Evolutionary conservation across 2,113 vertebrate genomes (phyloP).

Genomic region (Corythornis madagascariensis): DNA sequence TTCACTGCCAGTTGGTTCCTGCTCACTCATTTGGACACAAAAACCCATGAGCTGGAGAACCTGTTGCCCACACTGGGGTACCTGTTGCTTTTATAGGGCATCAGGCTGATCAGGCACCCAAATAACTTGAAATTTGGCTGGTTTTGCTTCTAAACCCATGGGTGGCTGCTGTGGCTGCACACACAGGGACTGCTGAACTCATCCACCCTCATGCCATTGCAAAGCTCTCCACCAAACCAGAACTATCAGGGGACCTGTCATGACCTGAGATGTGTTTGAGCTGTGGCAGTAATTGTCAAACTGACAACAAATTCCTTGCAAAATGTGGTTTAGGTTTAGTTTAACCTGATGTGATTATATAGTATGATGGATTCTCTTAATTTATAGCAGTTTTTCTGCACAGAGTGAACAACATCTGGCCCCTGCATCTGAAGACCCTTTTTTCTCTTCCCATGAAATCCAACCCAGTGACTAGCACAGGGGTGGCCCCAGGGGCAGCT

Average conservation of each 20-base stretch:
- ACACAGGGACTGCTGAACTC: not conserved
- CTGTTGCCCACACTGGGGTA: not conserved
- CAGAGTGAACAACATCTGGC: accelerated
- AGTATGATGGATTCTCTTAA: not conserved
- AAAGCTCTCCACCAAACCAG: not conserved
- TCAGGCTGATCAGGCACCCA: not conserved
- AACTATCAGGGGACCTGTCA: not conserved
- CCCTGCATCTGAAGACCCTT: not conserved
- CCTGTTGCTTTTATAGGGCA: not conserved
- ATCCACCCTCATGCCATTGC: accelerated
- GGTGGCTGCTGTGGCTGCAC: accelerated
- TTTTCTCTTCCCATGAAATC: not conserved
- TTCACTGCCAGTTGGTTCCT: not conserved
- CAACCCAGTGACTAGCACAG: not conserved
- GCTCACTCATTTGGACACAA: not conserved
- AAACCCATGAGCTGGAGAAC: not conserved
- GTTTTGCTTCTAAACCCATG: not conserved
- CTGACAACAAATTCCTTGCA: accelerated
- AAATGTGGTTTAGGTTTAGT: accelerated
- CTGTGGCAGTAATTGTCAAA: not conserved
- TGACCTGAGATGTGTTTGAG: not conserved
- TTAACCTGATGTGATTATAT: not conserved
- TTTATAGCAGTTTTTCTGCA: not conserved
- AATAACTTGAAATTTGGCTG: not conserved
- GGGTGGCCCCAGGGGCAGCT: no score